Conservation (phyloP, 2,797 vertebrate genomes). For the Chaenodraco wilsoni region DNA sequence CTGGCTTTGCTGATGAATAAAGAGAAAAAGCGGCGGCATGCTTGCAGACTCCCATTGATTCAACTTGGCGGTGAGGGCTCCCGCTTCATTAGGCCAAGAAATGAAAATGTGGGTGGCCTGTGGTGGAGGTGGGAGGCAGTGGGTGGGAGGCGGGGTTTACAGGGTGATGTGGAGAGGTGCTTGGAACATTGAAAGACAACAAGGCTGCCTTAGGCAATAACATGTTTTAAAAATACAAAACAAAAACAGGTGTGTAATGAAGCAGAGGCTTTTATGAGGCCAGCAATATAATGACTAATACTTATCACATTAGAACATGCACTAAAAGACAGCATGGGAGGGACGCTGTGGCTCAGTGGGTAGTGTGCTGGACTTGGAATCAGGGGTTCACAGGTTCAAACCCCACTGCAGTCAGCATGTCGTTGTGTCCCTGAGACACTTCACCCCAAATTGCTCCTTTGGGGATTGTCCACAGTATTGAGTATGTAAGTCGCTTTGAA, state of each 20-base stretch:
- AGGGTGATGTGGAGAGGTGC: conserved; percentile 45
- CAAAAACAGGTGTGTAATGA: conserved; percentile 47
- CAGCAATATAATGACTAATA: conserved; percentile 42
- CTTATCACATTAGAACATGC: conserved; percentile 39
- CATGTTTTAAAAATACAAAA: conserved; percentile 8
- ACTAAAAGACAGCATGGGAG: conserved; percentile 34
- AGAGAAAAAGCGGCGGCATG: conserved; percentile 50
- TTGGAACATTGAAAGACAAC: conserved; percentile 51
- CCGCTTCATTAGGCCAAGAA: conserved; percentile 87
- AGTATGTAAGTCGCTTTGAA: too few relatives aligned
- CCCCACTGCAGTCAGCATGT: too few relatives aligned
- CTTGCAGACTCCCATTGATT: conserved; percentile 73
- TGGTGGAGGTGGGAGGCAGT: conserved; percentile 48
- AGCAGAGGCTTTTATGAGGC: conserved; percentile 55
- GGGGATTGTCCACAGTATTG: too few relatives aligned
- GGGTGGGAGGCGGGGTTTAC: conserved; percentile 21
- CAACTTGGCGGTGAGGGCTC: conserved; percentile 61
- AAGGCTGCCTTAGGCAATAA: conserved; percentile 41
- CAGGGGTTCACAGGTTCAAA: too few relatives aligned
- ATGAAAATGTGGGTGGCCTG: conserved; percentile 82
- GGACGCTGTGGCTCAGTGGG: too few relatives aligned
- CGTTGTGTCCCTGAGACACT: too few relatives aligned
- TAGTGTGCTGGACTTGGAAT: too few relatives aligned
- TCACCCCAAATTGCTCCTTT: too few relatives aligned
- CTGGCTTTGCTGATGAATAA: conserved; percentile 61